Percentiles rank a stretch among this genome's conserved stretches.
phyloP scores from a whole-genome alignment of 2,797 vertebrate species.

The Leucoraja ocellata region DNA sequence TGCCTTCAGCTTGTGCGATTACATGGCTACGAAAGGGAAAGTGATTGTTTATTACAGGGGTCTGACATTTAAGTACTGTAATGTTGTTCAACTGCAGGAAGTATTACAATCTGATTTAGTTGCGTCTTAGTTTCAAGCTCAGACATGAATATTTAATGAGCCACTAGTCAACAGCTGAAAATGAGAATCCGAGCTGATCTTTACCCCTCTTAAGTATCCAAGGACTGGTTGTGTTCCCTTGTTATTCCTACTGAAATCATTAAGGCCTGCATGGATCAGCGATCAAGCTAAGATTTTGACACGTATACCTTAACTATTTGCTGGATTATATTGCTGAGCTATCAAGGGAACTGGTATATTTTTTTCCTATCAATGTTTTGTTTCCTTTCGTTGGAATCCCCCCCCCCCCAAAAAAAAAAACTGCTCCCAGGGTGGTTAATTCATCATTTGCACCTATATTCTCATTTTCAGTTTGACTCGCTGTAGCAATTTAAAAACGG shows the following conservation, averaged over 20 bases:
- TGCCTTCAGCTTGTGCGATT: background rate
- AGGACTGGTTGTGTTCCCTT: background rate
- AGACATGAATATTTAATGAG: background rate
- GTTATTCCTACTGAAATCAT: background rate
- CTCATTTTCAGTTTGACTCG: background rate
- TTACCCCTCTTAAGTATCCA: background rate
- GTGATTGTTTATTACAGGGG: background rate
- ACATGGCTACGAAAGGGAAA: background rate
- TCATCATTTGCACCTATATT: slow-evolving; percentile 1
- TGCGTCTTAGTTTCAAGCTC: background rate
- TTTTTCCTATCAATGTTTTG: background rate
- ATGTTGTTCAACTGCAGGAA: background rate
- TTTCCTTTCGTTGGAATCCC: background rate
- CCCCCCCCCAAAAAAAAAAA: background rate
- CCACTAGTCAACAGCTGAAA: background rate
- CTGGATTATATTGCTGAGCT: background rate
- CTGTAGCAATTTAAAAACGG: background rate
- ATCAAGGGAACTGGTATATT: background rate
- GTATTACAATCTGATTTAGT: background rate
- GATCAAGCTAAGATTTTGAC: background rate
- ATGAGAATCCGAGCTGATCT: background rate
- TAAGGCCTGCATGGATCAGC: background rate
- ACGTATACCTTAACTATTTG: background rate
- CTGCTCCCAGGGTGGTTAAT: background rate
- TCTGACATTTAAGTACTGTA: background rate